Evolutionary conservation across 1,140 invertebrate genomes (phyloP).

Genomic region (Achroia grisella): DNA sequence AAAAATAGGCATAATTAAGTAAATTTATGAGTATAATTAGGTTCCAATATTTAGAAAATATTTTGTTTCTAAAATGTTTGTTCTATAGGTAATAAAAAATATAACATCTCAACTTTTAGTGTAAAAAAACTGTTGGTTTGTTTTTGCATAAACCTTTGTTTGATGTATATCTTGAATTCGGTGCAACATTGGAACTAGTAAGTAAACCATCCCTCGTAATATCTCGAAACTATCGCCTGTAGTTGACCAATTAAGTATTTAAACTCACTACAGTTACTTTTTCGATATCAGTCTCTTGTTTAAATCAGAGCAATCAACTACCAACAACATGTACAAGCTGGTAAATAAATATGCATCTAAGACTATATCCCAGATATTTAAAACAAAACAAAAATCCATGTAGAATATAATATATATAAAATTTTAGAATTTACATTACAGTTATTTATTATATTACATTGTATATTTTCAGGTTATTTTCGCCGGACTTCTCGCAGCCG

Average conservation of each 20-base stretch:
- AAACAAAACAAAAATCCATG: no score
- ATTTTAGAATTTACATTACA: neutral
- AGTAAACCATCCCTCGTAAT: conserved; percentile 41
- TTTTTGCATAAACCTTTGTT: conserved; percentile 21
- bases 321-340: conserved; percentile 56
- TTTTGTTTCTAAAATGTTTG: no score
- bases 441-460: neutral
- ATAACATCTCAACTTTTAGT: no score
- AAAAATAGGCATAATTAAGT: no score
- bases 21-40: no score
- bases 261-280: conserved; percentile 18
- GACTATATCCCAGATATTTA: no score
- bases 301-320: conserved; percentile 17
- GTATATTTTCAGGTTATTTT: conserved; percentile 31
- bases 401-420: neutral
- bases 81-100: no score
- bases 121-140: conserved; percentile 13
- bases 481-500: conserved; percentile 37
- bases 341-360: conserved; percentile 21
- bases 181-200: conserved; percentile 33
- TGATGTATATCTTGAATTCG: conserved; percentile 56
- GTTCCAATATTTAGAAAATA: no score
- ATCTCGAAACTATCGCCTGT: conserved; percentile 24
- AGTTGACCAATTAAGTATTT: conserved; percentile 34
- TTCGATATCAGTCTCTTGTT: conserved; percentile 30